Conservation (phyloP, 2,797 vertebrate species). For the Notamacropus eugenii region DNA sequence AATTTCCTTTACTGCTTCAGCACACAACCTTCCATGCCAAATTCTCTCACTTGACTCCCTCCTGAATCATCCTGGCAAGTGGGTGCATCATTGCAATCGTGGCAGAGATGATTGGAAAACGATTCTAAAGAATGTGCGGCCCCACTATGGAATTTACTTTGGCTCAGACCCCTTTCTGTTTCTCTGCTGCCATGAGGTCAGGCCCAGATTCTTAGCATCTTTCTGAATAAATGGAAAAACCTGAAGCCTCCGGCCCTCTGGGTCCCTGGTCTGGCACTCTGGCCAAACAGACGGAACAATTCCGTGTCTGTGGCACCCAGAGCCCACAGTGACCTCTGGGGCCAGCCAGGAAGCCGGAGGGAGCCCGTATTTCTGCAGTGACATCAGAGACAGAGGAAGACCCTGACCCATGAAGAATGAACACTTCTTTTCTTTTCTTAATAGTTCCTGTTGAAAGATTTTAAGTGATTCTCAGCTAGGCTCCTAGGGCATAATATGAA, state of each 20-base stretch:
- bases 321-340: constrained; percentile 62
- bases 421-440: constrained; percentile 41
- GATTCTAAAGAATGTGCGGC: constrained; percentile 19
- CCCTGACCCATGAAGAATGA: constrained; percentile 41
- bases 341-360: constrained; percentile 35
- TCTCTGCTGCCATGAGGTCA: constrained; percentile 49
- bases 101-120: constrained; percentile 55
- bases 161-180: constrained; percentile 30
- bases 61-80: constrained; percentile 59
- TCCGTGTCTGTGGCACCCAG: constrained; percentile 56
- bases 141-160: constrained; percentile 50
- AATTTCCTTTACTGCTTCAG: constrained; percentile 39
- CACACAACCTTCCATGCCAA: constrained; percentile 26
- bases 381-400: constrained; percentile 53
- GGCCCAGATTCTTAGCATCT: constrained; percentile 30
- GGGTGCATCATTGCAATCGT: background rate
- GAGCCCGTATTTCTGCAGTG: constrained; percentile 48
- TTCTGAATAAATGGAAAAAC: constrained; percentile 66
- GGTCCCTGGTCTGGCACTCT: constrained; percentile 44
- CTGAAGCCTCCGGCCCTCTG: constrained; percentile 65
- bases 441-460: background rate
- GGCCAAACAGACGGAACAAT: constrained; percentile 60
- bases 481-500: background rate
- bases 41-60: background rate
- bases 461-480: constrained; percentile 34